These are phyloP conservation scores for Macroteleia sp. DNA, from an alignment of 2,888 invertebrate species.

Conservation along the genomic window DNA sequence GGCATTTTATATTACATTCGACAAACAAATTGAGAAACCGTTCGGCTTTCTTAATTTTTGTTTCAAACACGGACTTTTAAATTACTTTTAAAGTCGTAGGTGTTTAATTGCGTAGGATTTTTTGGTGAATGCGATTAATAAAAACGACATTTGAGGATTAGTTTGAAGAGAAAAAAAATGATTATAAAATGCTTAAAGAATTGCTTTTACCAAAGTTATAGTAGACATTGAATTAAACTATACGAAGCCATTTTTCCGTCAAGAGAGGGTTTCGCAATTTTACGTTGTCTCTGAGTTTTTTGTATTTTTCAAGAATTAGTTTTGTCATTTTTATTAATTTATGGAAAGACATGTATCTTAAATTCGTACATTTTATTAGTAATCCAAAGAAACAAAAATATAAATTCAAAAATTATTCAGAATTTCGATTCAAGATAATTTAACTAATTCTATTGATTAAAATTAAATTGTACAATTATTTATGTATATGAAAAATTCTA, in stretches of 20 bases:
- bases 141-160: constrained; percentile 53
- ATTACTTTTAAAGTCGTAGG: constrained; percentile 32
- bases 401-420: no score
- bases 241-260: background rate
- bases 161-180: constrained; percentile 15
- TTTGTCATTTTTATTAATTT: no score
- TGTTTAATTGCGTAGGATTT: constrained; percentile 44
- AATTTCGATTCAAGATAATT: no score
- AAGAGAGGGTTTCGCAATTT: constrained; percentile 3
- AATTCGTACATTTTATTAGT: no score
- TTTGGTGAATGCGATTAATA: constrained; percentile 48
- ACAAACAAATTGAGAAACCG: constrained; percentile 32
- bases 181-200: constrained; percentile 9
- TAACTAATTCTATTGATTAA: no score
- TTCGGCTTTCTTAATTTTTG: constrained; percentile 46
- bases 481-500: no score
- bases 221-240: constrained; percentile 5
- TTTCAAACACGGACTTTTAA: constrained; percentile 33
- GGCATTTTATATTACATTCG: constrained; percentile 22
- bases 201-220: constrained; percentile 12
- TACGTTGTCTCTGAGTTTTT: no score
- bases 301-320: no score
- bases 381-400: no score
- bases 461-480: no score
- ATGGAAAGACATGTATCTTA: no score